Conservation (phyloP, 1,140 invertebrate species). For the Anoplophora glabripennis region DNA sequence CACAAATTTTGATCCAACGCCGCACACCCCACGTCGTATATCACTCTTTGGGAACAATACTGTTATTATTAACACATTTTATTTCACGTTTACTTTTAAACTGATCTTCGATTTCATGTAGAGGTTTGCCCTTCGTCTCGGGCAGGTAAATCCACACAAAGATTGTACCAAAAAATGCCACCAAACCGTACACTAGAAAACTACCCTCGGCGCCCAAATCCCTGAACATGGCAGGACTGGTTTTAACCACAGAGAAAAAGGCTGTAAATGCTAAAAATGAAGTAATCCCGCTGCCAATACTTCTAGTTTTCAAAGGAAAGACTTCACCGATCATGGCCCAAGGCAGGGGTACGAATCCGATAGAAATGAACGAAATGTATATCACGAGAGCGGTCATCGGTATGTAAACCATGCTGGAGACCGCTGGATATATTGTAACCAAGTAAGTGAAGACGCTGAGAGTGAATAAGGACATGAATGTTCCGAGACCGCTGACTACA, state of each 20-base stretch:
- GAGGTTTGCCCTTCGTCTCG: slow-evolving; percentile 74
- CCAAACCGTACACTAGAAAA: slow-evolving; percentile 66
- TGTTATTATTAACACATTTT: no score
- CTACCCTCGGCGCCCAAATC: slow-evolving; percentile 58
- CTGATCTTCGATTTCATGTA: slow-evolving; percentile 70
- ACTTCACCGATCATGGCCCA: slow-evolving; percentile 69
- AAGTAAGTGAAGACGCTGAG: slow-evolving; percentile 46
- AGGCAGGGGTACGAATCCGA: slow-evolving; percentile 63
- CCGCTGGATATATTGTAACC: background rate
- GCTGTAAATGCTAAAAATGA: slow-evolving; percentile 63
- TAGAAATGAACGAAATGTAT: slow-evolving; percentile 57
- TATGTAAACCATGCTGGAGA: slow-evolving; percentile 26
- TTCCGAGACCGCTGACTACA: slow-evolving; percentile 58
- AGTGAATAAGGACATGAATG: slow-evolving; percentile 53
- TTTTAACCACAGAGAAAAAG: slow-evolving; percentile 71
- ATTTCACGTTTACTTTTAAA: slow-evolving; percentile 40
- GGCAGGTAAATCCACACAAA: slow-evolving; percentile 68
- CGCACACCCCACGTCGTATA: no score
- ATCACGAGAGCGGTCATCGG: slow-evolving; percentile 54
- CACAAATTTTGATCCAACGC: no score
- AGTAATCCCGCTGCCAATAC: slow-evolving; percentile 60
- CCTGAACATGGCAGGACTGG: slow-evolving; percentile 60
- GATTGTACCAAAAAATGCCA: slow-evolving; percentile 62
- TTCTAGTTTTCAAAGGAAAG: slow-evolving; percentile 57
- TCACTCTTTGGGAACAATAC: no score